Conservation (phyloP, 2,888 invertebrate genomes). For the Pomacea canaliculata region DNA sequence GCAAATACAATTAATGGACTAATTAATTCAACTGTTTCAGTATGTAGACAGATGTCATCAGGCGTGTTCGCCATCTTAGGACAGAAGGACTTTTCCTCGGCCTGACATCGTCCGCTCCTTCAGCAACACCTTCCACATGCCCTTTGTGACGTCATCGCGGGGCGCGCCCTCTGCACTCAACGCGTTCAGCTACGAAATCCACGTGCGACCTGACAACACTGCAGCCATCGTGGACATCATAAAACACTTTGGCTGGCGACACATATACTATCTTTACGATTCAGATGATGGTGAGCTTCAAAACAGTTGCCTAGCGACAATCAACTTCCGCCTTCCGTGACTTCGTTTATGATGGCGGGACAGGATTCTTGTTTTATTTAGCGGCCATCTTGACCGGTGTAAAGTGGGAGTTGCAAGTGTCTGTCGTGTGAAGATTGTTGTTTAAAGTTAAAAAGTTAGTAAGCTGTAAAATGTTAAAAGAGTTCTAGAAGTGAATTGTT, state of each 20-base stretch:
- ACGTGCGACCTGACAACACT: constrained; percentile 80
- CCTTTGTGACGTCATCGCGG: constrained; percentile 52
- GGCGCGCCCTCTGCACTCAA: constrained; percentile 34
- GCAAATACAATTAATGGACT: too few species aligned
- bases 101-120: constrained; percentile 53
- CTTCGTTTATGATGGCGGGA: too few species aligned
- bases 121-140: constrained; percentile 57
- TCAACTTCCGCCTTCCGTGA: too few species aligned
- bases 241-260: constrained; percentile 45
- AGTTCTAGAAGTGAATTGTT: too few species aligned
- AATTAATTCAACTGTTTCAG: constrained; percentile 38
- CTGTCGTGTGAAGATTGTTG: too few species aligned
- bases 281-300: constrained; percentile 55
- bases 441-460: too few species aligned
- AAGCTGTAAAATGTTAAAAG: too few species aligned
- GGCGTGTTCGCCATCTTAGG: constrained; percentile 61
- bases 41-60: constrained; percentile 53
- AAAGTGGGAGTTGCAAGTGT: too few species aligned
- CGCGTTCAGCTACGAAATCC: constrained; percentile 80
- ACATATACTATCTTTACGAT: constrained; percentile 56
- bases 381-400: too few species aligned
- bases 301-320: too few species aligned
- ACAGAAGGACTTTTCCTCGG: constrained; percentile 47
- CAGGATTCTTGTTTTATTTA: too few species aligned
- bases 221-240: constrained; percentile 75